Percentiles rank a stretch among this genome's conserved stretches.
These are phyloP conservation scores for Pantherophis alleghaniensis DNA, from an alignment of 2,797 vertebrate species.

Conservation along the genomic window DNA sequence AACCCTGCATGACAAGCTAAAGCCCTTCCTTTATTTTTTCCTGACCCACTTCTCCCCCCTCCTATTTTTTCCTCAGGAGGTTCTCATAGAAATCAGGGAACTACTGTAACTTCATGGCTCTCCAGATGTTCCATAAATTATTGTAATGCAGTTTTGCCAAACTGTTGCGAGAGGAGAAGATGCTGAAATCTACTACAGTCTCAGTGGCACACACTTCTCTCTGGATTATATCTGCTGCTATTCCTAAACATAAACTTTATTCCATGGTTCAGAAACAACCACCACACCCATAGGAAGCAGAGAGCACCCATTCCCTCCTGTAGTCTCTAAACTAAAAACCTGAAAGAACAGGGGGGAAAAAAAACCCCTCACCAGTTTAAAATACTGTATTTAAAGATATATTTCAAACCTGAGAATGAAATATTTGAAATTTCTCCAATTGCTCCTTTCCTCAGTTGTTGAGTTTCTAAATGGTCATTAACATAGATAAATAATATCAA, in stretches of 20 bases:
- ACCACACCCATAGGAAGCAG: background rate
- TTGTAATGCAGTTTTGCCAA: constrained; percentile 57
- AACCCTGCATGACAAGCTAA: constrained; percentile 29
- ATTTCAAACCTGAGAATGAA: background rate
- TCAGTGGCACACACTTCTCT: background rate
- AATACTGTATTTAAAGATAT: background rate
- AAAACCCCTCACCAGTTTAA: background rate
- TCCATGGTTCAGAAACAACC: background rate
- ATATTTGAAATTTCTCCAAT: background rate
- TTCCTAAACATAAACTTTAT: background rate
- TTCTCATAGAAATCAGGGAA: constrained; percentile 45
- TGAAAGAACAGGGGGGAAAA: background rate
- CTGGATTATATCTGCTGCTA: background rate
- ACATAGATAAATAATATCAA: background rate
- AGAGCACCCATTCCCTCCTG: background rate
- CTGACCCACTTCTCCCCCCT: background rate
- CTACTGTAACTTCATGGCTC: constrained; percentile 54
- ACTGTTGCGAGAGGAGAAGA: constrained; percentile 54
- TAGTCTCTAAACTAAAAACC: background rate
- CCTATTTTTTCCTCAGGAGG: background rate
- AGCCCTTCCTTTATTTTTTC: constrained; percentile 31
- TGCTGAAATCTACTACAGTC: constrained; percentile 9
- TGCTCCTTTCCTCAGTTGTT: background rate
- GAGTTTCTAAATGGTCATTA: background rate
- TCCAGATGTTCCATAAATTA: constrained; percentile 49